Base-by-base conservation (phyloP, 2,888 invertebrate species). In the Diplazon laetatorius region DNA sequence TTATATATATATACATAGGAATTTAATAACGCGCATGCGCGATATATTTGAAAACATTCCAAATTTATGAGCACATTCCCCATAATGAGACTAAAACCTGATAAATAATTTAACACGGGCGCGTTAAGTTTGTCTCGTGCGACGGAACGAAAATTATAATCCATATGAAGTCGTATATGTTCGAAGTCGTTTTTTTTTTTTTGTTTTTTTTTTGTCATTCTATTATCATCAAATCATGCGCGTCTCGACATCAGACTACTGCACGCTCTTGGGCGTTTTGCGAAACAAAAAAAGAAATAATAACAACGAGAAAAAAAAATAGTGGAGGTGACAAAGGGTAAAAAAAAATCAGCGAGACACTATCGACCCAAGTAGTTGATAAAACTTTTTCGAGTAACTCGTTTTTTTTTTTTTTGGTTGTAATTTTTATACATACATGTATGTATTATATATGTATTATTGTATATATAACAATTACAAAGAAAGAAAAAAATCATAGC, bases 51-150 rank as follows among this genome's bases (percentile, higher is more conserved):
- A 35, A 63, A 55, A 62, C 68, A 75, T 75, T 75, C 74, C 74
- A 55, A 70, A 73, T 69, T 35, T 46, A 63, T 76, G 57, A 22
- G 62, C 48, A 68, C 76, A 70, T 76, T 76, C 76, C 76, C 62
- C 55, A 68, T 48, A 71, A 50, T 50, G 50, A 62, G 10, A 39
- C 62, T n/a, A n/a, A n/a, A n/a, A 71, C 71, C 60, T 42, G 30
- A 35, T 16, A n/a, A 39, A 50, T 35, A 37, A 12, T 22, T 50
- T 22, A 48, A 37, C 14, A 25, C 20, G 10, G 50, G 25, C 62
- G 62, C 62, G 46, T 30, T 46, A 25, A 10, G 16, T 9, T 42
- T 46, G 52, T 55, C 25, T 30, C 14, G 14, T 55, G n/a, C 42
- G 42, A 42, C n/a, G 12, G 10, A 42, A 10, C 2, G 30, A 52